These are phyloP conservation scores for Nothoprocta perdicaria DNA, from an alignment of 2,113 vertebrate species.

Conservation along the genomic window DNA sequence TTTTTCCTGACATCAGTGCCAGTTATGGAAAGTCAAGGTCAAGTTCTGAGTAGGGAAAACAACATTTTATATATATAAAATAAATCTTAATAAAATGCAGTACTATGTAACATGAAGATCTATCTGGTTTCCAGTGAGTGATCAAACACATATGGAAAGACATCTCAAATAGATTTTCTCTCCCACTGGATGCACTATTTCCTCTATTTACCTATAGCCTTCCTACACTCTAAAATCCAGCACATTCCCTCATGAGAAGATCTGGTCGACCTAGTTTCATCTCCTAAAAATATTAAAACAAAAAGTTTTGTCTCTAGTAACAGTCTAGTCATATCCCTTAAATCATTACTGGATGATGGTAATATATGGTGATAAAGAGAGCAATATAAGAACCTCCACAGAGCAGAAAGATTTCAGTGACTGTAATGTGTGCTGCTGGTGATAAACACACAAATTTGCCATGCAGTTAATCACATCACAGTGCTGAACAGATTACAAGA, in stretches of 20 bases:
- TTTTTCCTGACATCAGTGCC: neutral
- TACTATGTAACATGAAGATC: neutral
- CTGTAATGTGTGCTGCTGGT: constrained; percentile 36
- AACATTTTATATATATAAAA: neutral
- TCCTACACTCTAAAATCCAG: neutral
- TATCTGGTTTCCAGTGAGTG: neutral
- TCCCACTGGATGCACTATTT: neutral
- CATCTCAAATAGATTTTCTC: neutral
- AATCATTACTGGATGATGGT: constrained; percentile 15
- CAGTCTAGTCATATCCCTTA: constrained; percentile 34
- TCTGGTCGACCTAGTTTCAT: neutral
- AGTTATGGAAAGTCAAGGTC: neutral
- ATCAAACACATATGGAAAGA: neutral
- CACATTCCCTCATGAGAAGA: neutral
- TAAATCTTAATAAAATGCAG: neutral
- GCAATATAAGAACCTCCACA: neutral
- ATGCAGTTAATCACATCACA: neutral
- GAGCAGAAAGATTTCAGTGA: constrained; percentile 42
- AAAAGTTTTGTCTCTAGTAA: no score
- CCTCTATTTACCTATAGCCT: neutral
- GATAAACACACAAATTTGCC: constrained; percentile 39
- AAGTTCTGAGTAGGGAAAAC: neutral
- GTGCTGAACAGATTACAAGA: constrained; percentile 17
- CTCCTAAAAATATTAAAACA: no score
- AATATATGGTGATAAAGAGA: constrained; percentile 43